Evolutionary conservation across 2,888 invertebrate genomes (phyloP).

Genomic region (Chouioia cunea): DNA sequence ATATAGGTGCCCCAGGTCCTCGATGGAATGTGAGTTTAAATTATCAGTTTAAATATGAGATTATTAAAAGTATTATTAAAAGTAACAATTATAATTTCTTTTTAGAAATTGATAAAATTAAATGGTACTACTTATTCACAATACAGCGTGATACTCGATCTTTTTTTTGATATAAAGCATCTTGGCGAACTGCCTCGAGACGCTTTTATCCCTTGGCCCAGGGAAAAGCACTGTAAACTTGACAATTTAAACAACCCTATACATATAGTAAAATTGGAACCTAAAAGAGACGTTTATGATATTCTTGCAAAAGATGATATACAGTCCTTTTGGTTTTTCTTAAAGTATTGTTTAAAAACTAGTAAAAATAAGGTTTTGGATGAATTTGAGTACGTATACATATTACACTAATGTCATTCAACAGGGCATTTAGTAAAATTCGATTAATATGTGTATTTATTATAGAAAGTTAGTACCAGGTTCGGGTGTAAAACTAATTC

Average conservation of each 20-base stretch:
- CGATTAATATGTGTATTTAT: background rate
- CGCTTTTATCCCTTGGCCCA: slow-evolving; percentile 78
- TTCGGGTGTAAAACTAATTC: slow-evolving; percentile 77
- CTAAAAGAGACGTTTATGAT: slow-evolving; percentile 71
- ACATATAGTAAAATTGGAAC: slow-evolving; percentile 77
- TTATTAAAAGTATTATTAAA: slow-evolving; percentile 1
- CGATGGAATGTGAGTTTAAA: slow-evolving; percentile 34
- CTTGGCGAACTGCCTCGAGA: slow-evolving; percentile 70
- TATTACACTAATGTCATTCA: too few species aligned
- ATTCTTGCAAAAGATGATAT: slow-evolving; percentile 69
- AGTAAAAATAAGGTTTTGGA: slow-evolving; percentile 77
- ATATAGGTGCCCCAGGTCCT: slow-evolving; percentile 70
- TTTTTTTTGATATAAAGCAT: slow-evolving; percentile 76
- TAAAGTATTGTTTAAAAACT: slow-evolving; percentile 75
- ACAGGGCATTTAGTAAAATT: slow-evolving; percentile 4
- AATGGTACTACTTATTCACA: slow-evolving; percentile 69
- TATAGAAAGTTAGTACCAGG: slow-evolving; percentile 79
- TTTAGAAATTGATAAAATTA: background rate
- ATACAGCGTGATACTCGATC: slow-evolving; percentile 76
- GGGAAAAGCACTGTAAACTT: background rate
- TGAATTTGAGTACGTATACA: slow-evolving; percentile 77
- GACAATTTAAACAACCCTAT: slow-evolving; percentile 68
- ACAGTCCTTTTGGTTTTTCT: slow-evolving; percentile 78
- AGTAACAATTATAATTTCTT: slow-evolving; percentile 11
- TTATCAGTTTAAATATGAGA: slow-evolving; percentile 11